These are phyloP conservation scores for Axea sp. DNA, from an alignment of 2,888 invertebrate species.

Conservation along the genomic window DNA sequence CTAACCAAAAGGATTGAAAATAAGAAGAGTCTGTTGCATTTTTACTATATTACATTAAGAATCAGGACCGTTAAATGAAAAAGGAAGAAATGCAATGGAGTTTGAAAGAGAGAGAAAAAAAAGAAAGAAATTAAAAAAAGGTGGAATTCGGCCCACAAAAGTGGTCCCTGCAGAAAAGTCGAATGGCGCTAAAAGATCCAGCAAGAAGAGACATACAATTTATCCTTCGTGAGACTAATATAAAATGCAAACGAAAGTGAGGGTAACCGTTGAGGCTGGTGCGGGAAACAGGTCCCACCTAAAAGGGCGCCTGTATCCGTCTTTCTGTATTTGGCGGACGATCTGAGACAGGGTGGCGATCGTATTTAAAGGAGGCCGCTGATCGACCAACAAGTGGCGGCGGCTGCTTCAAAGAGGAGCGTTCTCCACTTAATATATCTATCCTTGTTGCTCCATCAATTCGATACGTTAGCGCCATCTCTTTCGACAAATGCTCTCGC, in stretches of 20 bases:
- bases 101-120: neutral
- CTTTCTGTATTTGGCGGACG: slow-evolving; percentile 65
- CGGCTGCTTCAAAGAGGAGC: slow-evolving; percentile 74
- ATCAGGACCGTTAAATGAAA: slow-evolving; percentile 24
- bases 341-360: slow-evolving; percentile 69
- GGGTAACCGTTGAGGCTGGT: slow-evolving; percentile 70
- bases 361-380: slow-evolving; percentile 76
- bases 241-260: slow-evolving; percentile 73
- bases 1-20: slow-evolving; percentile 14
- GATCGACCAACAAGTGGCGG: slow-evolving; percentile 77
- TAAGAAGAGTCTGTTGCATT: slow-evolving; percentile 26
- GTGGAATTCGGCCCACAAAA: slow-evolving; percentile 48
- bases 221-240: slow-evolving; percentile 69
- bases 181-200: slow-evolving; percentile 66
- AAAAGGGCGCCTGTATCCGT: slow-evolving; percentile 66
- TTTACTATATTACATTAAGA: slow-evolving; percentile 39
- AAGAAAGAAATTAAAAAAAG: slow-evolving; percentile 33
- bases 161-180: slow-evolving; percentile 38
- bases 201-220: slow-evolving; percentile 65
- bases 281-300: slow-evolving; percentile 65
- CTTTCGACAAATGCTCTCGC: slow-evolving; percentile 69
- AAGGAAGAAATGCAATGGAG: neutral
- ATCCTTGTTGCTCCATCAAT: slow-evolving; percentile 55
- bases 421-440: slow-evolving; percentile 56
- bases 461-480: slow-evolving; percentile 61